Percentiles rank a stretch among this genome's conserved stretches.
These are phyloP conservation scores for Enteromius unitaeniatus DNA, from an alignment of 2,797 vertebrate genomes.

Conservation along the genomic window DNA sequence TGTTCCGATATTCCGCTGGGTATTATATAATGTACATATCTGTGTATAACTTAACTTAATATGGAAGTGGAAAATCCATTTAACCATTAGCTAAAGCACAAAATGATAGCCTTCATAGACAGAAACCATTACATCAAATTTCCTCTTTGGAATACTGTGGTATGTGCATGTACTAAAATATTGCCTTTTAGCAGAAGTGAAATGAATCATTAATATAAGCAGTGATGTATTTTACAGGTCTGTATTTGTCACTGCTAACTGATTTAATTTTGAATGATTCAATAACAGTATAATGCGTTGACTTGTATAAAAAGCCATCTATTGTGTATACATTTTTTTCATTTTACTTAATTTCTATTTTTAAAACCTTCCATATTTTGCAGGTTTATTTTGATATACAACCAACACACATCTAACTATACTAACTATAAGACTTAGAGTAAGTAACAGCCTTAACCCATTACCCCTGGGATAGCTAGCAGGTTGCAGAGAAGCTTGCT, in stretches of 20 bases:
- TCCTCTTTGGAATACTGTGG: conserved; percentile 6
- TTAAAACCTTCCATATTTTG: neutral
- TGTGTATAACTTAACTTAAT: neutral
- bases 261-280: neutral
- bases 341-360: neutral
- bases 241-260: neutral
- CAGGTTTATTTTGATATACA: neutral
- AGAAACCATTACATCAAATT: conserved; percentile 15
- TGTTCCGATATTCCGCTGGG: neutral
- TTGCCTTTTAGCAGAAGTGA: neutral
- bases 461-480: neutral
- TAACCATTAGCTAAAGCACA: conserved; percentile 47
- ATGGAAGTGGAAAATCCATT: conserved; percentile 47
- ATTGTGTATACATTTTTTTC: neutral
- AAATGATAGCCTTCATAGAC: conserved; percentile 13
- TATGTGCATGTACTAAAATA: conserved; percentile 8
- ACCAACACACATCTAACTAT: neutral
- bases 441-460: neutral
- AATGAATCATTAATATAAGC: conserved; percentile 15
- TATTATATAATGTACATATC: conserved; percentile 10
- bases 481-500: conserved; percentile 49
- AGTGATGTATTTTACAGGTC: neutral
- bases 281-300: neutral
- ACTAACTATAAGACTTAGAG: neutral
- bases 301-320: neutral